These are phyloP conservation scores for Sipunculus nudus DNA, from an alignment of 2,888 invertebrate species.

Conservation along the genomic window DNA sequence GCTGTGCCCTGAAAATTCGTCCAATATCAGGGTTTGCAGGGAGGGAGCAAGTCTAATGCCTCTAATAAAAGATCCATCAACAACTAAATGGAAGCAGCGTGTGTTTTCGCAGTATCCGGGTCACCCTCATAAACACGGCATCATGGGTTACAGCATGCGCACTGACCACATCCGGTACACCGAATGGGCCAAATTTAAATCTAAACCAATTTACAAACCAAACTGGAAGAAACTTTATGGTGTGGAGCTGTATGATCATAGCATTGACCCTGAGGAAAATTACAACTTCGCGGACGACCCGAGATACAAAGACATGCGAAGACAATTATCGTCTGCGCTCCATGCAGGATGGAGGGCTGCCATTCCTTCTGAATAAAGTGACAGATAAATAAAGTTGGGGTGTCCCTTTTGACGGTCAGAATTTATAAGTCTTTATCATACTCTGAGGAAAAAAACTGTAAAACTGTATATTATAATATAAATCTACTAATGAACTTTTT, in stretches of 20 bases:
- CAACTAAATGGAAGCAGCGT: constrained; percentile 20
- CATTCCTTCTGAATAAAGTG: too few species aligned
- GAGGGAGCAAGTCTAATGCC: constrained; percentile 41
- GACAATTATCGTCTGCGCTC: too few species aligned
- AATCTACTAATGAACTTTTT: too few species aligned
- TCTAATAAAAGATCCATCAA: constrained; percentile 29
- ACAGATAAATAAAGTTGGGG: too few species aligned
- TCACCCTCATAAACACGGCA: constrained; percentile 40
- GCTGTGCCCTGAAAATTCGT: constrained; percentile 38
- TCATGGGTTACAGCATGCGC: constrained; percentile 46
- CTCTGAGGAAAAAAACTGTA: too few species aligned
- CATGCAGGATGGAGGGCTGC: too few species aligned
- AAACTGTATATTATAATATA: too few species aligned
- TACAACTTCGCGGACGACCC: constrained; percentile 26
- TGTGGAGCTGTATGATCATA: constrained; percentile 39
- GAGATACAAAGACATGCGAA: too few species aligned
- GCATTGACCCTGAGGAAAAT: constrained; percentile 39
- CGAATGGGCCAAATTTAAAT: constrained; percentile 37
- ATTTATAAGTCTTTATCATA: too few species aligned
- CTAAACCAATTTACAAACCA: constrained; percentile 23
- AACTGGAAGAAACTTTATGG: constrained; percentile 26
- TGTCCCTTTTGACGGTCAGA: too few species aligned
- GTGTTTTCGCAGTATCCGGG: too few species aligned
- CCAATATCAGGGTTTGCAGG: constrained; percentile 26
- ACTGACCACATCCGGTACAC: constrained; percentile 42